These are phyloP conservation scores for Cathartes aura DNA, from an alignment of 2,113 vertebrate genomes.

Conservation along the genomic window DNA sequence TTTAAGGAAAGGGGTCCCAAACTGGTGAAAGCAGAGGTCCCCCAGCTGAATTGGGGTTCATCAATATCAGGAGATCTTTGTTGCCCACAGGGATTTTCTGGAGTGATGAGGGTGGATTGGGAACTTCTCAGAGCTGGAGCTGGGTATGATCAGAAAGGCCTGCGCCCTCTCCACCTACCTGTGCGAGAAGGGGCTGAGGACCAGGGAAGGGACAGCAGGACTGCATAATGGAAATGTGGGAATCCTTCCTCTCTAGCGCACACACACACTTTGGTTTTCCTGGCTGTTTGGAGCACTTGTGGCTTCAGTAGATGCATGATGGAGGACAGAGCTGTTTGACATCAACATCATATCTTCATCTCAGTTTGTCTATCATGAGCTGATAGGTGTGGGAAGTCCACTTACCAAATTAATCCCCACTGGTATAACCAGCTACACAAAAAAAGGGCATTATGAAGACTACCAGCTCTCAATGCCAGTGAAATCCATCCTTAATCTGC, in stretches of 20 bases:
- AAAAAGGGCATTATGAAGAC: background rate
- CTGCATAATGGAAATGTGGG: background rate
- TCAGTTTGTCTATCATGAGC: background rate
- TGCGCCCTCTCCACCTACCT: background rate
- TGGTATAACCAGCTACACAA: background rate
- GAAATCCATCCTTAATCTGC: background rate
- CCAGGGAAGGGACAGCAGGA: background rate
- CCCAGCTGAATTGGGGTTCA: background rate
- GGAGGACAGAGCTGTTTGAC: background rate
- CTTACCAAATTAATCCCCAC: background rate
- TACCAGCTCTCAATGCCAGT: background rate
- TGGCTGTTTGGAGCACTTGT: background rate
- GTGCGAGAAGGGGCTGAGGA: background rate
- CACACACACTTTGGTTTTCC: background rate
- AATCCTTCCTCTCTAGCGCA: background rate
- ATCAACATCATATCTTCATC: background rate
- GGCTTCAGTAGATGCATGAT: background rate
- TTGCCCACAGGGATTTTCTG: background rate
- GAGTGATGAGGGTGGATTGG: rapidly evolving
- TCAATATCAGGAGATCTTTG: background rate
- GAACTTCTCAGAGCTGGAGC: background rate
- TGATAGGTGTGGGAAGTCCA: background rate
- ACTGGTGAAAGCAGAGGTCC: background rate
- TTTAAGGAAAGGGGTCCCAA: background rate
- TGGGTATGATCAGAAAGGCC: background rate